phyloP scores from a whole-genome alignment of 1,140 invertebrate species.

The Heliothis subflexa region DNA sequence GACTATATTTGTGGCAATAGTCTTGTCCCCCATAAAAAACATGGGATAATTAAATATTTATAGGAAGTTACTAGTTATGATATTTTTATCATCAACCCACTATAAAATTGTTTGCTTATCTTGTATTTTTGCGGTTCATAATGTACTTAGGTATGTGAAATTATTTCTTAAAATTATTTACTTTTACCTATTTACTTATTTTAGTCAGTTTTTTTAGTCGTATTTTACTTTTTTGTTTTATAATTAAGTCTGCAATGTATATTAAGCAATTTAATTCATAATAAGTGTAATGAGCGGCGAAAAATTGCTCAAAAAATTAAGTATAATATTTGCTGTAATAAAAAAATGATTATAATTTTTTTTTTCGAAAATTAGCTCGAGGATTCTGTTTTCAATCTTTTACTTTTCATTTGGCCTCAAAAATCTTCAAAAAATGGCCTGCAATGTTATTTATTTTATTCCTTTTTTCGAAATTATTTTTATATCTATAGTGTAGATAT shows the following conservation, averaged over 20 bases:
- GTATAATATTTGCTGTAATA: too few species aligned
- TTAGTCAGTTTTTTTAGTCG: constrained; percentile 7
- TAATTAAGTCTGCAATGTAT: neutral
- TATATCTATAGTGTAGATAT: constrained; percentile 44
- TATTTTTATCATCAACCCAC: neutral
- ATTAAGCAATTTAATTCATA: neutral
- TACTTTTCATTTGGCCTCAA: neutral
- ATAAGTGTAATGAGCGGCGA: too few species aligned
- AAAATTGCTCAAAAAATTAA: too few species aligned
- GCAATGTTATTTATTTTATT: neutral
- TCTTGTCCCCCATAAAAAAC: too few species aligned
- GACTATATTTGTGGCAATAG: too few species aligned
- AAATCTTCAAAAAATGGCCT: neutral
- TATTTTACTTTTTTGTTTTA: neutral
- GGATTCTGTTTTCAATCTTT: too few species aligned
- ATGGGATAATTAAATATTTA: too few species aligned
- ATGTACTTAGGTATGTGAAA: constrained; percentile 1
- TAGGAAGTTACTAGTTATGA: too few species aligned
- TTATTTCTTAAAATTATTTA: neutral
- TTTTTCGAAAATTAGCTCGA: too few species aligned
- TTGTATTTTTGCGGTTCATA: neutral
- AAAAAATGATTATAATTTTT: too few species aligned
- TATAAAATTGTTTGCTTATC: neutral
- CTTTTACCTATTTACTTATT: neutral
- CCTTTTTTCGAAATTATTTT: neutral